Conservation (phyloP, 2,113 vertebrate genomes). For the Mionectes macconnelli region DNA sequence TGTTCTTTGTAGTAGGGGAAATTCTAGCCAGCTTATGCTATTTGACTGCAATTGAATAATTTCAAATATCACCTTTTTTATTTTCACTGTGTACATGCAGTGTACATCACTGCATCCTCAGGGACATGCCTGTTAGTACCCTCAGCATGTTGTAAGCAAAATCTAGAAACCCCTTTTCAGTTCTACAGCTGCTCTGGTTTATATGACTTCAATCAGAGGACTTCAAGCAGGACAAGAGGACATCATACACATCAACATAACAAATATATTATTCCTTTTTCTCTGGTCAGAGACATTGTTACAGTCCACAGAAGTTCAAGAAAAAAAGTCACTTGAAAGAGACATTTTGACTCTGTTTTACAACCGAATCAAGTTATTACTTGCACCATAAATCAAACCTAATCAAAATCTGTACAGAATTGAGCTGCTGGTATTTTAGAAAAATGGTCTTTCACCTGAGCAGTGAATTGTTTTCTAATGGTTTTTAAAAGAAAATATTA, state of each 20-base stretch:
- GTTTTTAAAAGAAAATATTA: background rate
- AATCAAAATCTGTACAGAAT: background rate
- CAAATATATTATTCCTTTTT: background rate
- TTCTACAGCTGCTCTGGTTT: background rate
- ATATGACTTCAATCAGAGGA: background rate
- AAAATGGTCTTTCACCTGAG: background rate
- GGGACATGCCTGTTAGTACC: background rate
- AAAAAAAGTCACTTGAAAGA: background rate
- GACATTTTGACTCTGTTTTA: slow-evolving; percentile 5
- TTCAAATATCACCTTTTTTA: background rate
- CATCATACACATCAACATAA: background rate
- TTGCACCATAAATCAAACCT: background rate
- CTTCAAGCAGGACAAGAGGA: background rate
- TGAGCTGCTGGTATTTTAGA: background rate
- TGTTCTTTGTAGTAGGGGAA: background rate
- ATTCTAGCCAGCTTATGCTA: background rate
- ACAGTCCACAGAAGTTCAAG: background rate
- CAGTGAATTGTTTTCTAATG: background rate
- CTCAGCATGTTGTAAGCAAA: background rate
- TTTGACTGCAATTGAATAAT: background rate
- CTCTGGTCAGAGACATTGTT: background rate
- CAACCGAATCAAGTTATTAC: background rate
- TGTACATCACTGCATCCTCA: background rate
- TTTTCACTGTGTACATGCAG: background rate
- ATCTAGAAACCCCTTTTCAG: background rate